Conservation (phyloP, 2,888 invertebrate species). For the Rhopalosiphum nymphaeae region DNA sequence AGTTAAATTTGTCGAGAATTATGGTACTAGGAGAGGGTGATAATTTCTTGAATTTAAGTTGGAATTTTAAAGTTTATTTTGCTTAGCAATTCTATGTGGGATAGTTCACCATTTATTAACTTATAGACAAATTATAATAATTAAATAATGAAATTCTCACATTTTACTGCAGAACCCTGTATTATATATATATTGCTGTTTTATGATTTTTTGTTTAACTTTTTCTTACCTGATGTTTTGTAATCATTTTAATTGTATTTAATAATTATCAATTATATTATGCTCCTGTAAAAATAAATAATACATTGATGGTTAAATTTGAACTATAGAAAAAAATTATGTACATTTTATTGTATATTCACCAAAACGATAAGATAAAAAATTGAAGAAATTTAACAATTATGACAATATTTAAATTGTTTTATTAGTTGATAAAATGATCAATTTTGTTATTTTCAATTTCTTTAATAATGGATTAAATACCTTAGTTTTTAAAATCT, state of each 20-base stretch:
- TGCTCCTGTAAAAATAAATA: neutral
- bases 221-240: conserved; percentile 25
- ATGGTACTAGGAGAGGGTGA: too few species aligned
- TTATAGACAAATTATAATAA: too few species aligned
- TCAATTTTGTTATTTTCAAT: neutral
- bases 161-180: too few species aligned
- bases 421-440: neutral
- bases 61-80: too few species aligned
- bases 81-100: too few species aligned
- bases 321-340: neutral
- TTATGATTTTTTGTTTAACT: neutral
- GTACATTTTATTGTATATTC: neutral
- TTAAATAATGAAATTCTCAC: too few species aligned
- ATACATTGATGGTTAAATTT: neutral
- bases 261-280: neutral
- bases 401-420: neutral
- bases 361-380: neutral
- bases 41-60: too few species aligned
- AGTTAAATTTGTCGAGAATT: too few species aligned
- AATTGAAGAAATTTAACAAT: neutral
- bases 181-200: neutral
- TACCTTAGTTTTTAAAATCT: neutral
- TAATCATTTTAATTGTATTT: conserved; percentile 17
- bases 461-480: neutral
- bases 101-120: too few species aligned